Conservation (phyloP, 2,888 invertebrate species). For the Matsumyia berberina region DNA sequence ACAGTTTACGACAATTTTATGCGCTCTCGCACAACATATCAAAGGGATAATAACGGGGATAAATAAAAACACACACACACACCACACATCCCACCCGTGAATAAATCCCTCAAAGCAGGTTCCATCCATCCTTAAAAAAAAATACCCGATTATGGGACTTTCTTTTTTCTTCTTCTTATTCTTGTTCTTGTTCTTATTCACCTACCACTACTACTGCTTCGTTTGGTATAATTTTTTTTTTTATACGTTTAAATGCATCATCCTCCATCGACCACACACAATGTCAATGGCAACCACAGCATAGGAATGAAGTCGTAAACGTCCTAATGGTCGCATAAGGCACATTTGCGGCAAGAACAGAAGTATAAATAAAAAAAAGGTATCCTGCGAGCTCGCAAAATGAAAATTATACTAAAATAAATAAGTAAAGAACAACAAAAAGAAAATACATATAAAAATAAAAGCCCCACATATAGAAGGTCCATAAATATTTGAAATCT, state of each 20-base stretch:
- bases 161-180: conserved; percentile 44
- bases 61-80: conserved; percentile 64
- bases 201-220: conserved; percentile 27
- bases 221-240: conserved; percentile 44
- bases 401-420: conserved; percentile 75
- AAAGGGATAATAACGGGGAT: conserved; percentile 71
- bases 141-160: conserved; percentile 62
- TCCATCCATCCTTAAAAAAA: conserved; percentile 62
- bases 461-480: conserved; percentile 53
- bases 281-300: conserved; percentile 73
- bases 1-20: conserved; percentile 76
- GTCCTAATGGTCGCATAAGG: conserved; percentile 70
- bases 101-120: conserved; percentile 61
- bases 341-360: conserved; percentile 67
- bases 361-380: conserved; percentile 68
- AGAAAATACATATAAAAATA: conserved; percentile 41
- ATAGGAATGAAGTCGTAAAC: conserved; percentile 75
- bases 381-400: conserved; percentile 63
- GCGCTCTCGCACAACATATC: conserved; percentile 71
- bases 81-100: conserved; percentile 48
- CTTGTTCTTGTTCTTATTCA: conserved; percentile 27
- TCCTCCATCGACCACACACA: conserved; percentile 72
- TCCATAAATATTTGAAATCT: conserved; percentile 75
- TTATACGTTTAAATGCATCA: conserved; percentile 75
- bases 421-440: conserved; percentile 69